A percentile compares a stretch with the other conserved stretches of the same genome.
These are phyloP conservation scores for Ichneumoninae sp. DNA, from an alignment of 2,888 invertebrate genomes.

Conservation along the genomic window DNA sequence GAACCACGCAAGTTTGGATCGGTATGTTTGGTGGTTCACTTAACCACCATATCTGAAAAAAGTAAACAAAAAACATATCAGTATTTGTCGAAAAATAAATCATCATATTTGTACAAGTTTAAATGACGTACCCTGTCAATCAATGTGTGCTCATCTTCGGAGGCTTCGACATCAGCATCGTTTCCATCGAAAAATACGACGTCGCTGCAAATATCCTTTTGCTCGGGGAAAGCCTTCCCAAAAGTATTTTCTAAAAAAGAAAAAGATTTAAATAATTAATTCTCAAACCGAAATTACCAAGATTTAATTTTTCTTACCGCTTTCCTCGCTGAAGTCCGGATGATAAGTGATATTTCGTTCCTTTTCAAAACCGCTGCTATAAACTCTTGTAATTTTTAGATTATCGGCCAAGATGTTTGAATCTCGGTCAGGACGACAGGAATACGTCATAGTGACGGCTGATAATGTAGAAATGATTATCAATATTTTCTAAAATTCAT, in stretches of 20 bases:
- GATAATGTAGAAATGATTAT: neutral
- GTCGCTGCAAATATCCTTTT: conserved; percentile 38
- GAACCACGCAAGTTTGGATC: conserved; percentile 52
- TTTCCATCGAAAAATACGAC: conserved; percentile 69
- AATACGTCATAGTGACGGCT: conserved; percentile 12
- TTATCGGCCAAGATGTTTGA: neutral
- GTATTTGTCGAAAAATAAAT: neutral
- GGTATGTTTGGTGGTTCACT: conserved; percentile 66
- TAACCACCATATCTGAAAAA: conserved; percentile 66
- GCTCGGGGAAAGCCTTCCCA: neutral
- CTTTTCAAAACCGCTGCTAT: conserved; percentile 19
- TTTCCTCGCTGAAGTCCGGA: conserved; percentile 6
- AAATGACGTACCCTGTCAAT: conserved; percentile 65
- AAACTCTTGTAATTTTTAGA: neutral
- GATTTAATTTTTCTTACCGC: conserved; percentile 4
- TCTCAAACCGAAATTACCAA: neutral
- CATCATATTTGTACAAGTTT: neutral
- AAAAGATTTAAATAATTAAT: neutral
- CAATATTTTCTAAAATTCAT: neutral
- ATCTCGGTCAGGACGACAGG: neutral
- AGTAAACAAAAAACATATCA: neutral
- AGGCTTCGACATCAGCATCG: conserved; percentile 64
- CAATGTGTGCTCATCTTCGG: conserved; percentile 67
- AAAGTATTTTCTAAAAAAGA: conserved; percentile 8
- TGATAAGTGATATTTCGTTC: conserved; percentile 21